phyloP scores from a whole-genome alignment of 2,797 vertebrate species.

The Lateolabrax maculatus region DNA sequence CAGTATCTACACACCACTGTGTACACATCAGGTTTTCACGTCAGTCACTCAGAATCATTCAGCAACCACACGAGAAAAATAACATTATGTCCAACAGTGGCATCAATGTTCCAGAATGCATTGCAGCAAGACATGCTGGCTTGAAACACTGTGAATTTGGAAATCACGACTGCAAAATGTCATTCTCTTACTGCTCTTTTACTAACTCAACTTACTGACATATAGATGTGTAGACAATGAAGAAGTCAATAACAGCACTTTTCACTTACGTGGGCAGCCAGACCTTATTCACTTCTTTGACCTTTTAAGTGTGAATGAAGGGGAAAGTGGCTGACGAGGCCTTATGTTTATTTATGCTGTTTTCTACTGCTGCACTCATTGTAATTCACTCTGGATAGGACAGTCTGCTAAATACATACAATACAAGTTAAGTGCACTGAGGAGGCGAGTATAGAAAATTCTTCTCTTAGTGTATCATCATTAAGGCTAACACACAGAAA shows the following conservation, averaged over 20 bases:
- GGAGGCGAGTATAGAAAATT: not conserved
- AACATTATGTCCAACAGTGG: not conserved
- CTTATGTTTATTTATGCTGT: slow-evolving; percentile 41
- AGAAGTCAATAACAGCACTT: not conserved
- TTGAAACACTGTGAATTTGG: not conserved
- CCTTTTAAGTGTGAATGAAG: slow-evolving; percentile 37
- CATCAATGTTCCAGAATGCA: slow-evolving; percentile 1
- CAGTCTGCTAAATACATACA: slow-evolving; percentile 3
- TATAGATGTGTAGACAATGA: not conserved
- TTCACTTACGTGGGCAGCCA: not conserved
- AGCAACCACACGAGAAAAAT: not conserved
- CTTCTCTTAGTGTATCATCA: not conserved
- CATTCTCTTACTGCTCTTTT: not conserved
- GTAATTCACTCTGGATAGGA: slow-evolving; percentile 1
- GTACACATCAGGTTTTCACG: not conserved
- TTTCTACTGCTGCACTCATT: slow-evolving; percentile 15
- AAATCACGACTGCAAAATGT: not conserved
- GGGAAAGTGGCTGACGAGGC: not conserved
- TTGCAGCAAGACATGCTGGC: not conserved
- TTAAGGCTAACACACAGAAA: not conserved
- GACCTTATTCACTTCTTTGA: slow-evolving; percentile 33
- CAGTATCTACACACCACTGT: not conserved
- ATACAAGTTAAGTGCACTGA: not conserved
- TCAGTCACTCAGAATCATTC: not conserved
- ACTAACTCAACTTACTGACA: not conserved